A percentile compares a stretch with the other conserved stretches of the same genome.
These are phyloP conservation scores for Microplitis deprimator DNA, from an alignment of 2,888 invertebrate genomes.

Conservation along the genomic window DNA sequence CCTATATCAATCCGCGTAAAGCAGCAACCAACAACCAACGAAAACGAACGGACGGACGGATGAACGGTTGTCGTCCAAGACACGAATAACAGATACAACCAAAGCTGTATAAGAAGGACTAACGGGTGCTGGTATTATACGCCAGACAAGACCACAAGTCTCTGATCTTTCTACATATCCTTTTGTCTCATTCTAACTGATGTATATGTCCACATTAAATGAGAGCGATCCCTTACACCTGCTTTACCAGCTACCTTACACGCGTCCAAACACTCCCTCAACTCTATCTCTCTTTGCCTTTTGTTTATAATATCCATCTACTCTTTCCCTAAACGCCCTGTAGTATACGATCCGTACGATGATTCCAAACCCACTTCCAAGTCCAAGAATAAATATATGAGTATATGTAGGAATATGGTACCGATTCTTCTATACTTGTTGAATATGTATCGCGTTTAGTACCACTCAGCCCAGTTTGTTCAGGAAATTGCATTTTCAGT, in stretches of 20 bases:
- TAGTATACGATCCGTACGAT: constrained; percentile 16
- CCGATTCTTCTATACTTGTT: constrained; percentile 38
- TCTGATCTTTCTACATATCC: constrained; percentile 30
- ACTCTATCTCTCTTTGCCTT: constrained; percentile 4
- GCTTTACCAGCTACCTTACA: constrained; percentile 55
- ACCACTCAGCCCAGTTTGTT: constrained; percentile 44
- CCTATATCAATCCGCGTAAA: constrained; percentile 8
- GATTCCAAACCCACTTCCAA: constrained; percentile 14
- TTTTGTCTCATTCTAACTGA: constrained; percentile 41
- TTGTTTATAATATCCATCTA: neutral
- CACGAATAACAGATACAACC: constrained; percentile 44
- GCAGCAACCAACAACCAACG: neutral
- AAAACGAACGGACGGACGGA: neutral
- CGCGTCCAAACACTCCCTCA: constrained; percentile 37
- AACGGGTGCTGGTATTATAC: constrained; percentile 59
- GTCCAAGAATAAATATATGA: too few relatives aligned
- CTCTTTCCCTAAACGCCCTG: constrained; percentile 44
- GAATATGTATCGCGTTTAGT: constrained; percentile 53
- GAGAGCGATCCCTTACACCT: constrained; percentile 61
- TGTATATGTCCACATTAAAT: constrained; percentile 29
- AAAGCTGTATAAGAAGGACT: constrained; percentile 57
- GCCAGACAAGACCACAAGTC: constrained; percentile 41
- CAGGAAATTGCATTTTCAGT: constrained; percentile 40
- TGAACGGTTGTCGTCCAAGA: constrained; percentile 34
- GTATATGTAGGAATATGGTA: too few relatives aligned